Evolutionary conservation across 2,888 invertebrate species (phyloP).

Genomic region (Xestia xanthographa): DNA sequence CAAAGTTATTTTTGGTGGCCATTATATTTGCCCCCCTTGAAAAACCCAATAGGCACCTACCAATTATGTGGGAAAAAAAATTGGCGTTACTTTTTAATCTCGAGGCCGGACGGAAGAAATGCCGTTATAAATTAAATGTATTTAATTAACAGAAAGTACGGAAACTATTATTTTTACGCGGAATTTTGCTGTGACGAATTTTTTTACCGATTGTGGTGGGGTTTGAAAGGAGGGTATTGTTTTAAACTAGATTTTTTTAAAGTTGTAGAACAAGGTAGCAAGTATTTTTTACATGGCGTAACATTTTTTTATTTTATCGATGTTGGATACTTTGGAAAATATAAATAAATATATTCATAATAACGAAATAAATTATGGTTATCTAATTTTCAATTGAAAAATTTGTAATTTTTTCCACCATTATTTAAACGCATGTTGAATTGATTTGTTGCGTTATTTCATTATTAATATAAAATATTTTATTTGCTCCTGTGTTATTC

Average conservation of each 20-base stretch:
- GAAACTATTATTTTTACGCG: background rate
- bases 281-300: background rate
- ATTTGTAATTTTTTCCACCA: background rate
- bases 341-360: background rate
- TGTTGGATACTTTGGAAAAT: background rate
- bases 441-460: constrained; percentile 24
- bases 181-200: constrained; percentile 5
- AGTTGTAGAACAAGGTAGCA: background rate
- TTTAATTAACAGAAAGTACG: constrained; percentile 1
- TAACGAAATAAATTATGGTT: background rate
- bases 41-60: background rate
- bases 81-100: constrained; percentile 15
- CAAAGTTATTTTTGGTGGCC: no score
- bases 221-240: background rate
- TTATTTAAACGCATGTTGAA: background rate
- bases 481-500: background rate
- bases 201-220: background rate
- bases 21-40: no score
- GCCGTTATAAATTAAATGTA: background rate
- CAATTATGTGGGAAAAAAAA: background rate
- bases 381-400: background rate
- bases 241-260: background rate
- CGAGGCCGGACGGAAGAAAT: constrained; percentile 43
- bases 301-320: background rate
- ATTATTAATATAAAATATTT: background rate